Evolutionary conservation across 1,140 invertebrate species (phyloP).

Genomic region (Caenorhabditis latens): DNA sequence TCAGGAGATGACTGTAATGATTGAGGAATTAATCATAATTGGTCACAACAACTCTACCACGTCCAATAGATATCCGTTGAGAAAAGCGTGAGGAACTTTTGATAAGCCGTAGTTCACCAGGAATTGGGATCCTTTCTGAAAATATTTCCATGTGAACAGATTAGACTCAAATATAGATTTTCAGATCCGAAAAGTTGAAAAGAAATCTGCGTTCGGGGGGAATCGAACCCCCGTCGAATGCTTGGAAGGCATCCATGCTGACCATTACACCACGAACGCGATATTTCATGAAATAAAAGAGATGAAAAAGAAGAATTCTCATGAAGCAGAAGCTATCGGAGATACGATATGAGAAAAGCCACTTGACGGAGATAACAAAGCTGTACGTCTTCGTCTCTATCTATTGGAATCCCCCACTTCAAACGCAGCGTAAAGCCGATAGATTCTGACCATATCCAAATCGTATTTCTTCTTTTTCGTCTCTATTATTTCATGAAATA

Average conservation of each 20-base stretch:
- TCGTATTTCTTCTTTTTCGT: too few species aligned
- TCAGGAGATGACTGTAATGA: neutral
- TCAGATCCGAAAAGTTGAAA: neutral
- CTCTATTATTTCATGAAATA: too few species aligned
- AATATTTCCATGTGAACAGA: neutral
- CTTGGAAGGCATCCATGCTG: conserved; percentile 64
- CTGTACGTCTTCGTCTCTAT: too few species aligned
- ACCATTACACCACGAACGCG: conserved; percentile 65
- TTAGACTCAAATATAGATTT: too few species aligned
- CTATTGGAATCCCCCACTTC: too few species aligned
- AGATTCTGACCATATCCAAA: too few species aligned
- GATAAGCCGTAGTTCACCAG: neutral
- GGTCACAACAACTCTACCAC: neutral
- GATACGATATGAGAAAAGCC: too few species aligned
- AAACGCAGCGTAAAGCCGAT: too few species aligned
- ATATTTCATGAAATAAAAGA: neutral
- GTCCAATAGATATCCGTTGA: conserved; percentile 35
- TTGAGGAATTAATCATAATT: neutral
- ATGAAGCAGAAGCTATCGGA: too few species aligned
- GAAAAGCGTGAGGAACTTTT: neutral
- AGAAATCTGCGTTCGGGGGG: conserved; percentile 61
- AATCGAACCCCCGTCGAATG: conserved; percentile 65
- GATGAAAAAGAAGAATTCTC: conserved; percentile 1
- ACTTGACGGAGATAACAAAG: too few species aligned
- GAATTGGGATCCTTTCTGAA: neutral